These are phyloP conservation scores for Synanthedon formicaeformis DNA, from an alignment of 2,888 invertebrate genomes.

Conservation along the genomic window DNA sequence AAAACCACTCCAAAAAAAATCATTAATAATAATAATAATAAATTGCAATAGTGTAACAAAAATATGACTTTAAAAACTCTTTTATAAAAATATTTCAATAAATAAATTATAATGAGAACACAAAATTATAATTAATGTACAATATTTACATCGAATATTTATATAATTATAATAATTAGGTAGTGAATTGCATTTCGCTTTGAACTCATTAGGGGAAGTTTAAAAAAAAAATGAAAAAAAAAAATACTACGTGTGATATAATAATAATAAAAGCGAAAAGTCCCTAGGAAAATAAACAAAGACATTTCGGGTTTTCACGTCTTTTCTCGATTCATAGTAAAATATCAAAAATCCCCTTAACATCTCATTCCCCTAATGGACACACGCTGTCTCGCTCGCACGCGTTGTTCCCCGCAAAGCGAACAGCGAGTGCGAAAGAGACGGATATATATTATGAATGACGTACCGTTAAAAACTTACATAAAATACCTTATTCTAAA, in stretches of 20 bases:
- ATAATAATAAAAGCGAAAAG: slow-evolving; percentile 42
- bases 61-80: slow-evolving; percentile 51
- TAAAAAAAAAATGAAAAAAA: slow-evolving; percentile 10
- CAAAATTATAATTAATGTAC: slow-evolving; percentile 58
- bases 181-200: slow-evolving; percentile 36
- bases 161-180: slow-evolving; percentile 17
- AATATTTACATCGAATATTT: slow-evolving; percentile 67
- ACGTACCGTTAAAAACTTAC: slow-evolving; percentile 64
- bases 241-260: slow-evolving; percentile 30
- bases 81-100: slow-evolving; percentile 54
- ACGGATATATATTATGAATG: slow-evolving; percentile 32
- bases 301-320: slow-evolving; percentile 55
- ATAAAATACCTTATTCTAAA: slow-evolving; percentile 42
- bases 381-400: slow-evolving; percentile 36
- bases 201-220: slow-evolving; percentile 40
- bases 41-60: slow-evolving; percentile 46
- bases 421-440: slow-evolving; percentile 23
- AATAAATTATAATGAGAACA: slow-evolving; percentile 48
- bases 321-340: slow-evolving; percentile 64
- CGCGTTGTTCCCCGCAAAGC: slow-evolving; percentile 11
- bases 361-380: slow-evolving; percentile 62
- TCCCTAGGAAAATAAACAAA: slow-evolving; percentile 43
- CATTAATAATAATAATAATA: slow-evolving; percentile 11
- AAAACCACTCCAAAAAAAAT: slow-evolving; percentile 17
- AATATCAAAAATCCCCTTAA: slow-evolving; percentile 63